phyloP scores from a whole-genome alignment of 1,140 invertebrate genomes.

The Hydropsyche tenuis region DNA sequence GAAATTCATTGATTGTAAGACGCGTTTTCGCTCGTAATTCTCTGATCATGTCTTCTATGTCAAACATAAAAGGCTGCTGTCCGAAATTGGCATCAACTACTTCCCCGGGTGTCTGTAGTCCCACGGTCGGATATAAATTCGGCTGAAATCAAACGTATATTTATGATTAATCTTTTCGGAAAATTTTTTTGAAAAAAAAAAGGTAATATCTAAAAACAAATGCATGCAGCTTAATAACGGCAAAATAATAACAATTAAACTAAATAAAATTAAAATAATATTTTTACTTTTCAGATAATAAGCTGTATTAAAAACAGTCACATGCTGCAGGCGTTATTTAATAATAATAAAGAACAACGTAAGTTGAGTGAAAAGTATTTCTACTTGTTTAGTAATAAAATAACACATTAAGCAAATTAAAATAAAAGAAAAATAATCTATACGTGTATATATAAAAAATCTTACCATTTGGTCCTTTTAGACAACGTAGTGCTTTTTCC shows the following conservation, averaged over 20 bases:
- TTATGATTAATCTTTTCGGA: neutral
- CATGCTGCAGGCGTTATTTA: neutral
- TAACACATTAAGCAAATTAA: neutral
- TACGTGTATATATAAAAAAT: neutral
- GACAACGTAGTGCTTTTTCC: neutral
- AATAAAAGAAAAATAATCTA: neutral
- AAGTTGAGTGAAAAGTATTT: neutral
- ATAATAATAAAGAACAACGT: neutral
- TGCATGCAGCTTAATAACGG: neutral
- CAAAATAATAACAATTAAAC: neutral
- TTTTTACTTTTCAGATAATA: neutral
- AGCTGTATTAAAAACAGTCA: neutral
- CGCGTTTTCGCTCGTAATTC: slow-evolving; percentile 84
- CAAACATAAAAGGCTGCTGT: slow-evolving; percentile 95
- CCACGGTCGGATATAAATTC: slow-evolving; percentile 97
- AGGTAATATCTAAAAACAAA: neutral
- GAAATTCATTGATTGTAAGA: slow-evolving; percentile 85
- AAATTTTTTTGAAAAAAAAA: neutral
- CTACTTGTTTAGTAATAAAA: neutral
- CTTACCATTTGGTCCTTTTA: slow-evolving; percentile 17
- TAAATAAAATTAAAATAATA: neutral
- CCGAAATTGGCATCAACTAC: slow-evolving; percentile 99
- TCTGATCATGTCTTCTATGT: slow-evolving; percentile 96
- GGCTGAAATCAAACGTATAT: slow-evolving; percentile 68
- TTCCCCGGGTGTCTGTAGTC: slow-evolving; percentile 97